Conservation (phyloP, 2,888 invertebrate genomes). For the Polia nebulosa region DNA sequence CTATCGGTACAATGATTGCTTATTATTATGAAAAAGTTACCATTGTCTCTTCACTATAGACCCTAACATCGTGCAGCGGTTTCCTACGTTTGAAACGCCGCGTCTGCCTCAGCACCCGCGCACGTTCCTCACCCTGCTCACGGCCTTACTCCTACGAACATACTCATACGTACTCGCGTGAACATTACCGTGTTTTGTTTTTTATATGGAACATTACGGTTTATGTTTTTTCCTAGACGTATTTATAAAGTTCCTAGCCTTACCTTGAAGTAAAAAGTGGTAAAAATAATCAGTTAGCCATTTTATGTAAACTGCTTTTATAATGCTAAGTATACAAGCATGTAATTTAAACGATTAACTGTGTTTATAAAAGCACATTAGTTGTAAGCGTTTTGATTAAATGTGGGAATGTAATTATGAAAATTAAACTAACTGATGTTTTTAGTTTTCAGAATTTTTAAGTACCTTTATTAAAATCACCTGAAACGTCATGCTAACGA, state of each 20-base stretch:
- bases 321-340: conserved; percentile 4
- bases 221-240: conserved; percentile 13
- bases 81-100: neutral
- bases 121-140: neutral
- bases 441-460: no score
- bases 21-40: no score
- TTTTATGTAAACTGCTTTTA: conserved; percentile 16
- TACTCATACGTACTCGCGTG: neutral
- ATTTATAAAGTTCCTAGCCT: conserved; percentile 27
- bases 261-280: conserved; percentile 10
- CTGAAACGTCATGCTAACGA: no score
- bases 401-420: no score
- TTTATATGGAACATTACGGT: conserved; percentile 21
- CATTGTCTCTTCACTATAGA: no score
- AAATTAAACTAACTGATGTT: no score
- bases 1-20: no score
- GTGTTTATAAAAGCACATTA: neutral
- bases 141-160: conserved; percentile 10
- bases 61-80: no score
- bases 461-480: no score
- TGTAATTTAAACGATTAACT: neutral
- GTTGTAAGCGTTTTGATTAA: neutral
- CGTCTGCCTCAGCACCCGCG: neutral
- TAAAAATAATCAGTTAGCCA: conserved; percentile 16
- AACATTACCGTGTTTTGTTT: conserved; percentile 28